A percentile compares a stretch with the other conserved stretches of the same genome.
Evolutionary conservation across 2,797 vertebrate species (phyloP).

Genomic region (Myoxocephalus aenaeus): DNA sequence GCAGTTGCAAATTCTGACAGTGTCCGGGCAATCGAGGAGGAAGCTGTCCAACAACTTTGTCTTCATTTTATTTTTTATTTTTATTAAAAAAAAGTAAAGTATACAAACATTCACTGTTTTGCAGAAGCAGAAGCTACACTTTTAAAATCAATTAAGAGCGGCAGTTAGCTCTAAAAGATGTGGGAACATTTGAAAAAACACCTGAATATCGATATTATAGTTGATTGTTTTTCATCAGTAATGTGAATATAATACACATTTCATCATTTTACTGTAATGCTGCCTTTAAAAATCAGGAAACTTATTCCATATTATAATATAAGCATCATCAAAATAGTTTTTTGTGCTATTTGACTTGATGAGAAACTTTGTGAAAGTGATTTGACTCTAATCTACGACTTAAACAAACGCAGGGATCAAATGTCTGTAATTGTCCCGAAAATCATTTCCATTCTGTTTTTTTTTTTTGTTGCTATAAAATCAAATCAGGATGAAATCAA

Average conservation of each 20-base stretch:
- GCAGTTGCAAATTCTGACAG: no score
- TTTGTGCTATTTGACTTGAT: no score
- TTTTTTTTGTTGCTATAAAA: background rate
- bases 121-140: background rate
- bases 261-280: background rate
- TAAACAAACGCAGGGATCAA: background rate
- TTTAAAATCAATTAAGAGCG: constrained; percentile 1
- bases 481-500: constrained; percentile 40
- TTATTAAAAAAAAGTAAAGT: no score
- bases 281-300: background rate
- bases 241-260: background rate
- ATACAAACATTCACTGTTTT: background rate
- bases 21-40: no score
- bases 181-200: no score
- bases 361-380: no score
- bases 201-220: no score
- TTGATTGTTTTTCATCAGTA: background rate
- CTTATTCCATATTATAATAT: no score
- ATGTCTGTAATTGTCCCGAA: background rate
- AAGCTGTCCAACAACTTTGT: no score
- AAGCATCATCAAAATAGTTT: no score
- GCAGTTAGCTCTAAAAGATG: no score
- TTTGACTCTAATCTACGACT: background rate
- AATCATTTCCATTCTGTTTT: background rate
- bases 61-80: no score